Conservation (phyloP, 2,113 vertebrate species). For the Strix uralensis region DNA sequence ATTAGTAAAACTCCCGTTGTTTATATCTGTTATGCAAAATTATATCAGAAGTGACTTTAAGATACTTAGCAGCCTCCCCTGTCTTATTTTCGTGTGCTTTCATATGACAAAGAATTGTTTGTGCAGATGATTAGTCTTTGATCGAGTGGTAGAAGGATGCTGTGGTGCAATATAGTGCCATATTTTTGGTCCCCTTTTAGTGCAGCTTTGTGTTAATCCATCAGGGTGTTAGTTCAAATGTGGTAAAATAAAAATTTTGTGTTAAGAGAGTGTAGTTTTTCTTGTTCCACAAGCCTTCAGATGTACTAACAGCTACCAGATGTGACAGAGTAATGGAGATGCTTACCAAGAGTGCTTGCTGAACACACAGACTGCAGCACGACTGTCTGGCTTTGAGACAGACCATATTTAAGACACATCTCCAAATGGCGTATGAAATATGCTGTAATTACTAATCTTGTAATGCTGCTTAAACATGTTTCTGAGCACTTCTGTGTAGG, state of each 20-base stretch:
- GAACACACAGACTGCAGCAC: too few species aligned
- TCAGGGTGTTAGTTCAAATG: background rate
- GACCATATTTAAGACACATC: accelerated
- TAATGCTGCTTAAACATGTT: background rate
- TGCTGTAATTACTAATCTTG: background rate
- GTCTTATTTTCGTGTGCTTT: background rate
- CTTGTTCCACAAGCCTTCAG: background rate
- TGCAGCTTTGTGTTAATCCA: background rate
- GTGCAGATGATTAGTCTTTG: background rate
- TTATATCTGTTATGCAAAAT: background rate
- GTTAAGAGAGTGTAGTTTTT: background rate
- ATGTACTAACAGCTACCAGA: background rate
- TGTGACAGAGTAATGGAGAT: background rate
- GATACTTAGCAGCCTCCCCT: background rate
- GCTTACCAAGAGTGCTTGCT: too few species aligned
- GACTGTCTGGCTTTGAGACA: background rate
- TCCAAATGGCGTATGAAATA: background rate
- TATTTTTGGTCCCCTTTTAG: background rate
- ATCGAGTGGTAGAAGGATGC: background rate
- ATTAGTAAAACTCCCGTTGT: background rate
- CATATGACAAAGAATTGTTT: background rate
- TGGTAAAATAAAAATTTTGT: background rate
- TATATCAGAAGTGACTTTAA: background rate
- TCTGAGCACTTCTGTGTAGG: background rate
- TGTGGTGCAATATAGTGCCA: accelerated